Evolutionary conservation across 2,888 invertebrate species (phyloP), one percentile per base, ranked within the genome.

Genomic region (Drosophila basisetae): DNA sequence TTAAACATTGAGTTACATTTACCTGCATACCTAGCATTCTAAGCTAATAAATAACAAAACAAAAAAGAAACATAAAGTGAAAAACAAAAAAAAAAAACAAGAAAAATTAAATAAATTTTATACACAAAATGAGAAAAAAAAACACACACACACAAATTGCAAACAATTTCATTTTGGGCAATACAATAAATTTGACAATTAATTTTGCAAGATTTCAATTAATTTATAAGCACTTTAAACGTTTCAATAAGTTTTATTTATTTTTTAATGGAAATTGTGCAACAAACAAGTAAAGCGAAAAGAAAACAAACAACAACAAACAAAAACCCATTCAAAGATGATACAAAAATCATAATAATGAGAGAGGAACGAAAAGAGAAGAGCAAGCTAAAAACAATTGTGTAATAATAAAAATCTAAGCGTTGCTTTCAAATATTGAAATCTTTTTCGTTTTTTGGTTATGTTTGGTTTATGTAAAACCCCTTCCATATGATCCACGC

Each of bases 1-100:
- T 84, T 84, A 84, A 88, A 84, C 68, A 77, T 79, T 88, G 88
- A 89, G 87, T 89, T 91, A 91, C 81, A 83, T 88, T 83, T 87
- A 91, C 90, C 91, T 81, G 87, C 80, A 83, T 77, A 89, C 63
- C 59, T 71, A 81, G 70, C 73, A 70, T 47, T 60, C 47, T 78
- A 85, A 79, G 74, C 68, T 72, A 72, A 83, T 61, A 67, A 73
- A 71, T 64, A 69, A 78, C 35, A 41, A 78, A 64, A 47, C 25
- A 47, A 61, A 64, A 55, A 62, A 69, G 56, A 76, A 50, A 55
- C 33, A 61, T 47, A 52, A 39, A 60, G 30, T 67, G 28, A 30
- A 28, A 65, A 30, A 63, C 9, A 54, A 71, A 80, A 70, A 54
- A 28, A 64, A 77, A 65, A 50, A 56, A 60, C 41, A 72, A 67